Evolutionary conservation across 2,113 vertebrate genomes (phyloP), one percentile per base, ranked within the genome.

Genomic region (Pterocles gutturalis): DNA sequence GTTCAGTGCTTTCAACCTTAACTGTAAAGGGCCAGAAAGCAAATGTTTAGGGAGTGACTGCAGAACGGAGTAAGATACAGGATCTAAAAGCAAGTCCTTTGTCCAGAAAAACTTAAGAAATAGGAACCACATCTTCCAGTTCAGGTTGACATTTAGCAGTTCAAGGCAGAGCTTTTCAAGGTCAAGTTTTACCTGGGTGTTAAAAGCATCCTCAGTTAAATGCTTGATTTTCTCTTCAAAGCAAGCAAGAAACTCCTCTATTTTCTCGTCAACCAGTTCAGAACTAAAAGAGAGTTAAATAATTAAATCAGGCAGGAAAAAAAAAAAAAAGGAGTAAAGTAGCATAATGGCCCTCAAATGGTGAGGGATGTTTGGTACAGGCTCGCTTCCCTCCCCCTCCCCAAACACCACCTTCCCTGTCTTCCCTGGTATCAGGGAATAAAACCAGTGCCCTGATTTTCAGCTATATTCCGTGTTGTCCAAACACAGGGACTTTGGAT

Each of bases 221-320:
- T 96, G 97, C 62, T 95, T 96, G 55, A 99, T 96, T 96, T 98
- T 99, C 90, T 99, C 98, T 51, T 98, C 99, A 90, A 99, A 99
- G 71, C 97, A 98, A 77, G 87, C 91, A 96, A 99, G 98, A 98
- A 99, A 99, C 90, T 99, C 99, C 97, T 99, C 99, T 54, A 99
- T 99, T 96, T 99, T 99, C 38, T 93, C 96, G 95, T 99, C 99
- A 20, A 99, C 99, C 45, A 99, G 85, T 96, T 99, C 99, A 4
- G 99, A 98, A 96, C 99, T 99, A 96, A 28, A 80, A 98, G 38
- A 97, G 90, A 98, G n/a, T 73, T 33, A 60, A 77, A 72, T 26
- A 73, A 89, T 36, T 33, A 29, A 73, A 46, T 83, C 16, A 55
- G 65, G 24, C 17, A 66, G 14, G 43, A 55, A 33, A n/a, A 20